These are phyloP conservation scores for Drosophila orena DNA, from an alignment of 1,140 invertebrate genomes.

Conservation along the genomic window DNA sequence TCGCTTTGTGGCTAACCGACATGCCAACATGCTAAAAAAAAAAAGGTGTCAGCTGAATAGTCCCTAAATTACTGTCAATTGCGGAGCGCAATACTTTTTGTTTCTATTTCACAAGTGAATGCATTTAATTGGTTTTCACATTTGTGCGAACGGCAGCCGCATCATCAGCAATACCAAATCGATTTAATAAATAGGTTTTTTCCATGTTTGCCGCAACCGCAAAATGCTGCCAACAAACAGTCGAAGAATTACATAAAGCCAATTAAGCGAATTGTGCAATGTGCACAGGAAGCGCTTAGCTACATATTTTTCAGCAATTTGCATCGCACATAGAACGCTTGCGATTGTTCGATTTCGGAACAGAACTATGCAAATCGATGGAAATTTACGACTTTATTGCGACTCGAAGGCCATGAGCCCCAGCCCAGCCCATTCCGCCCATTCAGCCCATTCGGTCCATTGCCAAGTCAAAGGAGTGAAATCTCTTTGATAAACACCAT, in stretches of 20 bases:
- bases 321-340: constrained; percentile 9
- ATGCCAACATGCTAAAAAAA: constrained; percentile 19
- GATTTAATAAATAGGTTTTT: constrained; percentile 50
- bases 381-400: constrained; percentile 19
- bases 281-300: constrained; percentile 18
- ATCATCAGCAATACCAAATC: constrained; percentile 52
- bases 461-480: constrained; percentile 46
- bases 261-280: constrained; percentile 68
- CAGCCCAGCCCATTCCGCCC: too few relatives aligned
- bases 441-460: too few relatives aligned
- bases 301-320: constrained; percentile 18
- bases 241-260: constrained; percentile 60
- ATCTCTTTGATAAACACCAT: constrained; percentile 70
- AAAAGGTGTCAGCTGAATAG: constrained; percentile 41
- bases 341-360: background rate
- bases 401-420: constrained; percentile 9
- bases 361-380: constrained; percentile 38
- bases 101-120: constrained; percentile 60
- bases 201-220: constrained; percentile 50
- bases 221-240: constrained; percentile 43
- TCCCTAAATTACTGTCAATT: constrained; percentile 59
- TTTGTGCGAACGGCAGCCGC: constrained; percentile 7
- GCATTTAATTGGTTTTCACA: constrained; percentile 68
- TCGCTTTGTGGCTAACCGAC: constrained; percentile 46
- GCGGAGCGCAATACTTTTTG: constrained; percentile 34